Evolutionary conservation across 2,888 invertebrate species (phyloP), one percentile per base, ranked within the genome.

Genomic region (Sycophila texana): DNA sequence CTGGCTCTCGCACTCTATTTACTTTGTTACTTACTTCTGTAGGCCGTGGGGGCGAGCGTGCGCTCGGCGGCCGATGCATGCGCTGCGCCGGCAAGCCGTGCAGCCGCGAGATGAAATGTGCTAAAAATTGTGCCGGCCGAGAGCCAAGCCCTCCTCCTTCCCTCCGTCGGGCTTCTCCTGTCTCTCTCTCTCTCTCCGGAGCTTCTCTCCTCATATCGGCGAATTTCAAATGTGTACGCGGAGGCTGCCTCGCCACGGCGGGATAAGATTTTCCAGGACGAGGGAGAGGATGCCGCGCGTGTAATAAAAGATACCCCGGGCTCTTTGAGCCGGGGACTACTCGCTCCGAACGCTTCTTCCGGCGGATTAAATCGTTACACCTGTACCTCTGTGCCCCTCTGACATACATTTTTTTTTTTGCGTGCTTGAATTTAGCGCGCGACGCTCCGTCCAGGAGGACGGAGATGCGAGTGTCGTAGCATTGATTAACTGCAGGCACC

Each of bases 1-100:
- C 60, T 13, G 26, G 10, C 60, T 22, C 58, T 22, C 77, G 63
- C 30, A 51, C 71, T 71, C 65, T 73, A 78, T 78, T 78, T 78
- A 73, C 77, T 72, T 78, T 58, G 67, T 68, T 73, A 73, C 77
- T 77, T 73, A 67, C 77, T 73, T 77, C 72, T 67, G 57, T 77
- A 55, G 77, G 71, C 58, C 18, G 77, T 22, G 39, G 39, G 13
- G 39, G 39, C 39, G 39, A 39, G 39, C 39, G 26, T 3, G 26
- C 26, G 26, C 26, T 26, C 26, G 26, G 26, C 26, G 51, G 12
- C 22, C 20, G 53, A 26, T 47, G 73, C 67, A 66, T 47, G 71
- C 66, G 66, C 72, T 39, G 60, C 47, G 39, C 39, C 39, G 39
- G 10, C 10, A 7, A 7, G 39, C 39, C 39, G 39, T 39, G 4